These are phyloP conservation scores for Temnothorax nylanderi DNA, from an alignment of 1,140 invertebrate genomes.

Conservation along the genomic window DNA sequence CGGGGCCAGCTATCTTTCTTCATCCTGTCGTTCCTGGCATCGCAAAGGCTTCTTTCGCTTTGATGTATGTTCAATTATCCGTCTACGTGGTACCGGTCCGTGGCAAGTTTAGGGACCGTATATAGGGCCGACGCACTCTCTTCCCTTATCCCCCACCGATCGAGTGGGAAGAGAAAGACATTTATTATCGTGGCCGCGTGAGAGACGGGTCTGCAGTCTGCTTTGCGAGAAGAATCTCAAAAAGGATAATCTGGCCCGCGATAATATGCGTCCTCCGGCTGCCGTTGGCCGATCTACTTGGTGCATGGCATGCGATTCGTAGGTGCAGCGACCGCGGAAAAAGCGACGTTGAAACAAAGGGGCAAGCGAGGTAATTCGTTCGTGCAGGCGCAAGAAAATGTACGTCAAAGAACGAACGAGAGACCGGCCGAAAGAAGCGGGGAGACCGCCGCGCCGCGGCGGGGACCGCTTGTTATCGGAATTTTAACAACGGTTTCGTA, in stretches of 20 bases:
- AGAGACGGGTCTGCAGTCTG: slow-evolving; percentile 65
- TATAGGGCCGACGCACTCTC: slow-evolving; percentile 22
- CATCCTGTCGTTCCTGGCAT: slow-evolving; percentile 60
- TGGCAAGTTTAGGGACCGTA: slow-evolving; percentile 51
- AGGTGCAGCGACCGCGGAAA: slow-evolving; percentile 55
- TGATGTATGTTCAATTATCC: slow-evolving; percentile 81
- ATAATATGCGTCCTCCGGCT: slow-evolving; percentile 68
- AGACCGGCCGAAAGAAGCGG: background rate
- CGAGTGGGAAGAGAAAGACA: slow-evolving; percentile 76
- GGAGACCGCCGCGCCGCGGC: background rate
- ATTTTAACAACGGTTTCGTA: slow-evolving; percentile 69
- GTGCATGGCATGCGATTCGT: slow-evolving; percentile 58
- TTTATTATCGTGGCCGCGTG: slow-evolving; percentile 72
- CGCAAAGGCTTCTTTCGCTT: slow-evolving; percentile 61
- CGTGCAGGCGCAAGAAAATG: slow-evolving; percentile 59
- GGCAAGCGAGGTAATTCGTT: slow-evolving; percentile 34
- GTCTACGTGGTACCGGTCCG: slow-evolving; percentile 66
- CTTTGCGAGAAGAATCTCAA: slow-evolving; percentile 65
- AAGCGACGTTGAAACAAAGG: slow-evolving; percentile 60
- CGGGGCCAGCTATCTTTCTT: slow-evolving; percentile 58
- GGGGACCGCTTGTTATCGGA: slow-evolving; percentile 62
- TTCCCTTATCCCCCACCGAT: background rate
- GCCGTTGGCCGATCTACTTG: slow-evolving; percentile 34
- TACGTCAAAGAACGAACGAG: slow-evolving; percentile 16
- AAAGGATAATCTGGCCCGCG: slow-evolving; percentile 60